phyloP scores from a whole-genome alignment of 2,888 invertebrate species.

The Gymnoscelis rufifasciata region DNA sequence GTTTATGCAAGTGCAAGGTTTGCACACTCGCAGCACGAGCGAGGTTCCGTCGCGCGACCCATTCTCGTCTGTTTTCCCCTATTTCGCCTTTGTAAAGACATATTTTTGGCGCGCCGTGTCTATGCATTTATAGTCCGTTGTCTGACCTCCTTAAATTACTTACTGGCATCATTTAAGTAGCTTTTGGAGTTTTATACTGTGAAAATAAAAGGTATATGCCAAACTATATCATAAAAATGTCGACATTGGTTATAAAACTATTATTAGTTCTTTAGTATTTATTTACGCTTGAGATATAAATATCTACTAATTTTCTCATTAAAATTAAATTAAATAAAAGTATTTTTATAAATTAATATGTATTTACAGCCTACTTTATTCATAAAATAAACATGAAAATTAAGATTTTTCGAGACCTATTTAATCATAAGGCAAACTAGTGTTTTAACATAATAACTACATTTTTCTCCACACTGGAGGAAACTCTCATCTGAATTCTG shows the following conservation, averaged over 20 bases:
- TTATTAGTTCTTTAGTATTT: too few species aligned
- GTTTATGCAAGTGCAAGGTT: conserved; percentile 54
- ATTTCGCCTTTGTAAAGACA: conserved; percentile 47
- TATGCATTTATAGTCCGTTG: conserved; percentile 68
- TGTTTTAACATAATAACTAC: conserved; percentile 69
- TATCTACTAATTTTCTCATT: too few species aligned
- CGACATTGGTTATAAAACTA: too few species aligned
- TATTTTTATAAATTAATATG: too few species aligned
- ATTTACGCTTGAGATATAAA: too few species aligned
- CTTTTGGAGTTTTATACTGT: background rate
- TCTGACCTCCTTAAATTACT: conserved; percentile 64
- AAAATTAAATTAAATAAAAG: too few species aligned
- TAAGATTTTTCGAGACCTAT: too few species aligned
- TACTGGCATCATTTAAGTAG: conserved; percentile 44
- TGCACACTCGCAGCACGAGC: conserved; percentile 56
- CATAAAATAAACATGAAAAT: too few species aligned
- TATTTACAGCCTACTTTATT: too few species aligned
- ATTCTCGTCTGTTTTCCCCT: conserved; percentile 43
- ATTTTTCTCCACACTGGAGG: conserved; percentile 68
- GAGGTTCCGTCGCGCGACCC: conserved; percentile 54
- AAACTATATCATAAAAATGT: too few species aligned
- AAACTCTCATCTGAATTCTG: conserved; percentile 75
- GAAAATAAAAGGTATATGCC: background rate
- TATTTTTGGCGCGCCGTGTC: conserved; percentile 69
- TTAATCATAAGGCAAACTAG: too few species aligned